These are phyloP conservation scores for Notodonta ziczac DNA, from an alignment of 2,888 invertebrate species.

Conservation along the genomic window DNA sequence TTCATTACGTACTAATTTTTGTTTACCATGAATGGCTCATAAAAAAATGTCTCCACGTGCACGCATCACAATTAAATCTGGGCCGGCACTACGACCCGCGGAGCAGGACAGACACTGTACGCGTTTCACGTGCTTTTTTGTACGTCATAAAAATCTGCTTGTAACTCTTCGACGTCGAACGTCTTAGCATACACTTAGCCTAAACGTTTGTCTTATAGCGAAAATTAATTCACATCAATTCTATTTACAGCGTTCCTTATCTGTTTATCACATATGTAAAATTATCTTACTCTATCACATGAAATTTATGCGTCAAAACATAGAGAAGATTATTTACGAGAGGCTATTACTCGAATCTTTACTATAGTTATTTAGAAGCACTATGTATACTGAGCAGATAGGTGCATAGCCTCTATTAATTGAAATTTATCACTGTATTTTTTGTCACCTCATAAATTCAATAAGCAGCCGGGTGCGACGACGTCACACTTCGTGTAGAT, in stretches of 20 bases:
- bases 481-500: conserved; percentile 8
- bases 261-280: conserved; percentile 17
- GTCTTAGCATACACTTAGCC: not conserved
- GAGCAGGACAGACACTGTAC: too few species aligned
- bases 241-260: conserved; percentile 30
- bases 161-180: too few species aligned
- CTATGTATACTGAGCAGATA: not conserved
- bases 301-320: conserved; percentile 19
- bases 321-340: conserved; percentile 8
- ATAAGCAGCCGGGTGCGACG: not conserved
- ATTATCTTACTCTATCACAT: conserved; percentile 12
- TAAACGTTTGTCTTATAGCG: conserved; percentile 3
- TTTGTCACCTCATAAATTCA: conserved; percentile 14
- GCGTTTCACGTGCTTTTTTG: too few species aligned
- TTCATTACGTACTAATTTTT: too few species aligned
- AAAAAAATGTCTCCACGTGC: too few species aligned
- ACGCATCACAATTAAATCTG: too few species aligned
- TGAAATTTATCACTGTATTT: not conserved
- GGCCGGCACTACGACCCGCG: too few species aligned
- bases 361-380: not conserved
- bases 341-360: not conserved
- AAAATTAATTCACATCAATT: conserved; percentile 8
- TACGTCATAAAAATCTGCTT: too few species aligned
- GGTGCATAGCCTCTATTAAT: not conserved
- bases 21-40: too few species aligned